phyloP scores from a whole-genome alignment of 2,888 invertebrate species.

The Ochropacha duplaris region DNA sequence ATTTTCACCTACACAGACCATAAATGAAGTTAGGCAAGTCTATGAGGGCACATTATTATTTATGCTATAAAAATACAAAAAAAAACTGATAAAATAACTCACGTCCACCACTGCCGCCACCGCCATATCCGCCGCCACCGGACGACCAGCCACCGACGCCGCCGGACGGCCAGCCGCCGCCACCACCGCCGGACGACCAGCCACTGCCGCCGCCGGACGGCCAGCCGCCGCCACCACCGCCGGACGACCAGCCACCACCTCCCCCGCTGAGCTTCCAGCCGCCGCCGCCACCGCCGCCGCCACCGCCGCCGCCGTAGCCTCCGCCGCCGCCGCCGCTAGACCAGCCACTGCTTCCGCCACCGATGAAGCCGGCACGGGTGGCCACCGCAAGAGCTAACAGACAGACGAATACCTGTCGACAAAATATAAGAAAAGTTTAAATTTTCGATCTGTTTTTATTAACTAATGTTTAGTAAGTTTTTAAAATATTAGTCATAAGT shows the following conservation, averaged over 20 bases:
- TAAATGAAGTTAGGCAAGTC: too few relatives aligned
- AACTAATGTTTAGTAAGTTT: too few relatives aligned
- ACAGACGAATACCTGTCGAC: constrained; percentile 71
- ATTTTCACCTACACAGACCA: too few relatives aligned
- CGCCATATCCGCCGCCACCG: constrained; percentile 31
- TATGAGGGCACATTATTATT: too few relatives aligned
- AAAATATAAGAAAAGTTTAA: not conserved
- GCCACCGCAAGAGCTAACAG: constrained; percentile 67
- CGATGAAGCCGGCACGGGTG: constrained; percentile 63
- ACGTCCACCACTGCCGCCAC: constrained; percentile 39
- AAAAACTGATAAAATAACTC: constrained; percentile 14
- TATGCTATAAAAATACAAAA: too few relatives aligned
- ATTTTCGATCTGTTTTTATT: too few relatives aligned
- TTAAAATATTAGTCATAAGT: too few relatives aligned
- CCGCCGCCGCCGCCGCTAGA: constrained; percentile 32
- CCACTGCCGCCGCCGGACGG: constrained; percentile 32
- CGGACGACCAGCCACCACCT: constrained; percentile 37
- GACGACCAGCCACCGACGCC: constrained; percentile 48
- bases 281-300: constrained; percentile 36
- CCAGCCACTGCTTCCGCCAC: constrained; percentile 44
- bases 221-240: constrained; percentile 31
- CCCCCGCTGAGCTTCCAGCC: constrained; percentile 37
- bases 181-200: constrained; percentile 29
- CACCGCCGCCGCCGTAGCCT: constrained; percentile 36
- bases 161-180: constrained; percentile 39